Base-by-base conservation (phyloP, 2,888 invertebrate genomes). In the Volucella inanis region DNA sequence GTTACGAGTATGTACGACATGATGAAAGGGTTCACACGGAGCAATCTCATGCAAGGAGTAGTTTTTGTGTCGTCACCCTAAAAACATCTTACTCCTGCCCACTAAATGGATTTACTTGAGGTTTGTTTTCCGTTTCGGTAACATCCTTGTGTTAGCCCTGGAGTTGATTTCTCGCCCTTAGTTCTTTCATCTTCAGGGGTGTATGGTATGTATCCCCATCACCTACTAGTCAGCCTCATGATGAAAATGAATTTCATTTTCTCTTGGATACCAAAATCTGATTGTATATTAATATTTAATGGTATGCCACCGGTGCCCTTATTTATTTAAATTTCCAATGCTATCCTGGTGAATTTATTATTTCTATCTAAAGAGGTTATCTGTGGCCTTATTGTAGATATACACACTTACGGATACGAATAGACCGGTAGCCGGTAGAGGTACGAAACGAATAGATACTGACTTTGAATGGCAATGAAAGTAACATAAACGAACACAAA, bases 271-370 rank as follows among this genome's bases (percentile, higher is more conserved):
- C 75, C 84, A 84, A 84, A 81, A 85, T 77, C 85, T 85, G 81
- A 85, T 85, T 85, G 85, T 81, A 85, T 85, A 85, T 85, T 85
- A 85, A 85, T 85, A 81, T 85, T 85, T 81, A 85, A 85, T 81
- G 59, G 75, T 39, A 71, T 47, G 22, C 43, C 49, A 18, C 62
- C 52, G 49, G 31, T 47, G 38, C 59, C 12, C 12, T 84, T 85
- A 81, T 81, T 80, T 80, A 85, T 85, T 85, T 85, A 81, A 85
- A 85, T 77, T 85, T 77, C 72, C 71, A 85, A 81, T 85, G 81
- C 68, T 85, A 68, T 70, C 57, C 81, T 62, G 70, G 50, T 77
- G 85, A 85, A 85, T 85, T 85, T 85, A 81, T 85, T 81, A 85
- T 85, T 85, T 80, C 81, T 77, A 85, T 85, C 72, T 72, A 55